Evolutionary conservation across 2,888 invertebrate species (phyloP).

Genomic region (Epiblema foenella): DNA sequence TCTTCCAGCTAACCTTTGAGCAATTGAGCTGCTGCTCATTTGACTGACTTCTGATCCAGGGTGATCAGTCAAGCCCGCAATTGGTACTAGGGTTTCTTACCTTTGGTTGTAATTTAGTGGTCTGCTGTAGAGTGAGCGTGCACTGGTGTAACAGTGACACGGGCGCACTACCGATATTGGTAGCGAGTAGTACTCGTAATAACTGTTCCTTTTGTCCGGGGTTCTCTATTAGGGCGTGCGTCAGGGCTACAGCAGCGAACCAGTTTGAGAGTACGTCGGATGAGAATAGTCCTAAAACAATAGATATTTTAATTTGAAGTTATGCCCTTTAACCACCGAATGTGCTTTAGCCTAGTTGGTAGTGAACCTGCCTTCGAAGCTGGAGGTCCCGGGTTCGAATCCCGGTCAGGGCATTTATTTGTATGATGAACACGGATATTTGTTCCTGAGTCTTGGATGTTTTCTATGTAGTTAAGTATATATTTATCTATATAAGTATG

Average conservation of each 20-base stretch:
- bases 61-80: background rate
- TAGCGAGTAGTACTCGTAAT: slow-evolving; percentile 94
- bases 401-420: no score
- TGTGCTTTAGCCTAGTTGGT: no score
- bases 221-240: slow-evolving; percentile 95
- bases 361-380: no score
- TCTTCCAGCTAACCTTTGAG: no score
- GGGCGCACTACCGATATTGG: slow-evolving; percentile 92
- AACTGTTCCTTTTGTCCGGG: slow-evolving; percentile 94
- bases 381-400: no score
- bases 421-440: no score
- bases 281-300: slow-evolving; percentile 91
- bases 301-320: no score
- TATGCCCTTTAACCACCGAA: no score
- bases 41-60: background rate
- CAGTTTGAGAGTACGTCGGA: slow-evolving; percentile 95
- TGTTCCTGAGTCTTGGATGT: no score
- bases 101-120: slow-evolving; percentile 90
- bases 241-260: slow-evolving; percentile 96
- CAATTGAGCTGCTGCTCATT: no score
- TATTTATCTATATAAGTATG: no score
- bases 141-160: slow-evolving; percentile 96
- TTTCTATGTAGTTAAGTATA: no score
- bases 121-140: slow-evolving; percentile 92
- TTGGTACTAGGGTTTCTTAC: slow-evolving; percentile 60